Evolutionary conservation across 1,140 invertebrate species (phyloP).

Genomic region (Stegodyphus dumicola): DNA sequence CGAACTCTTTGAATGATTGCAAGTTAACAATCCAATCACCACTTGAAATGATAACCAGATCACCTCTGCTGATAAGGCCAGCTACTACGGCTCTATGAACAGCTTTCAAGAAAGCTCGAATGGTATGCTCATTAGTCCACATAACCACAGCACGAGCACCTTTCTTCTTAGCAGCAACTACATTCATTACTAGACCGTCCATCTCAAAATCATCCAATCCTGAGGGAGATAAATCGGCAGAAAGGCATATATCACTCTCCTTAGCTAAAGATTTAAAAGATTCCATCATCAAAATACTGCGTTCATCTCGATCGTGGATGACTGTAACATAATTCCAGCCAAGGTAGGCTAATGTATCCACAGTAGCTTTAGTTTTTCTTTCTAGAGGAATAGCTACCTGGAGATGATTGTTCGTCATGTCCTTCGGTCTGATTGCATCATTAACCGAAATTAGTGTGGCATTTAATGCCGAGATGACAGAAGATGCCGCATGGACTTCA

Average conservation of each 20-base stretch:
- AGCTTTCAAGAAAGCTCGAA: conserved; percentile 65
- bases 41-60: conserved; percentile 63
- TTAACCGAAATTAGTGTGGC: conserved; percentile 63
- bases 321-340: conserved; percentile 56
- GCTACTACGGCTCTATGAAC: conserved; percentile 62
- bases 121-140: conserved; percentile 61
- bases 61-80: conserved; percentile 51
- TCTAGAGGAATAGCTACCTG: conserved; percentile 61
- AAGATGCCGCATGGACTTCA: conserved; percentile 56
- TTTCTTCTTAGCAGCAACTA: conserved; percentile 44
- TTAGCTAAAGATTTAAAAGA: conserved; percentile 65
- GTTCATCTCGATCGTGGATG: conserved; percentile 66
- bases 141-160: conserved; percentile 61
- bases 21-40: conserved; percentile 61
- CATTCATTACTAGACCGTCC: conserved; percentile 12
- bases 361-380: conserved; percentile 64
- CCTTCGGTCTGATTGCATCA: conserved; percentile 48
- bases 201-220: conserved; percentile 5
- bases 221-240: conserved; percentile 19
- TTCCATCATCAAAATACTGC: conserved; percentile 64
- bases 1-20: conserved; percentile 38
- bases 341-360: conserved; percentile 66
- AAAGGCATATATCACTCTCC: conserved; percentile 64
- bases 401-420: conserved; percentile 8
- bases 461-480: conserved; percentile 62